Conservation (phyloP, 2,888 invertebrate species). For the Epinotia demarniana region DNA sequence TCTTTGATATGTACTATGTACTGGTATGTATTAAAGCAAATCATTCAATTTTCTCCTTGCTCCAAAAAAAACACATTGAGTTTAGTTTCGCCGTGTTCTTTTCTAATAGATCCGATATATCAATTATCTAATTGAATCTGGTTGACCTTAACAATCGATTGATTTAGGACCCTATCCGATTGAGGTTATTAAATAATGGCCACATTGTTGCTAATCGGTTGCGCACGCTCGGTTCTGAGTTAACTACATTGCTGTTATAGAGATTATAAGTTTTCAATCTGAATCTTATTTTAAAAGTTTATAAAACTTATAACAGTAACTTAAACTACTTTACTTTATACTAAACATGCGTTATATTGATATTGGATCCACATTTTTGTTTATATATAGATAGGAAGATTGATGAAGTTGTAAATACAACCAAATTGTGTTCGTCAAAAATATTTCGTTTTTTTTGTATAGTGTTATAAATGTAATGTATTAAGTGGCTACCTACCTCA, state of each 20-base stretch:
- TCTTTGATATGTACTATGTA: no score
- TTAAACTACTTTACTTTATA: no score
- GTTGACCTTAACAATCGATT: slow-evolving; percentile 29
- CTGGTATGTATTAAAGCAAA: no score
- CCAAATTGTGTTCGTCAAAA: not conserved
- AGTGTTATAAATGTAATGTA: not conserved
- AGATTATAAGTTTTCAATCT: no score
- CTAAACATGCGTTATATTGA: no score
- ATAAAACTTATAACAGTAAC: no score
- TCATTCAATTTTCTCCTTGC: not conserved
- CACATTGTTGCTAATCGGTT: not conserved
- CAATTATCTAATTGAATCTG: slow-evolving; percentile 25
- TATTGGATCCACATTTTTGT: no score
- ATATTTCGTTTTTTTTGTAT: not conserved
- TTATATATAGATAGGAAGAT: not conserved
- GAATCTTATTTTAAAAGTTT: no score
- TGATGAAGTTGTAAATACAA: not conserved
- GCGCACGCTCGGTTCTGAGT: not conserved
- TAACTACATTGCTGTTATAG: not conserved
- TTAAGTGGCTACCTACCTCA: not conserved
- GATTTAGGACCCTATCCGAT: no score
- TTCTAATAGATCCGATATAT: slow-evolving; percentile 25
- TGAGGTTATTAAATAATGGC: not conserved
- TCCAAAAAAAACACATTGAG: not conserved
- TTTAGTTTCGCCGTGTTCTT: slow-evolving; percentile 3